A percentile compares a stretch with the other conserved stretches of the same genome.
Evolutionary conservation across 2,113 vertebrate species (phyloP).

Genomic region (Lonchura striata): DNA sequence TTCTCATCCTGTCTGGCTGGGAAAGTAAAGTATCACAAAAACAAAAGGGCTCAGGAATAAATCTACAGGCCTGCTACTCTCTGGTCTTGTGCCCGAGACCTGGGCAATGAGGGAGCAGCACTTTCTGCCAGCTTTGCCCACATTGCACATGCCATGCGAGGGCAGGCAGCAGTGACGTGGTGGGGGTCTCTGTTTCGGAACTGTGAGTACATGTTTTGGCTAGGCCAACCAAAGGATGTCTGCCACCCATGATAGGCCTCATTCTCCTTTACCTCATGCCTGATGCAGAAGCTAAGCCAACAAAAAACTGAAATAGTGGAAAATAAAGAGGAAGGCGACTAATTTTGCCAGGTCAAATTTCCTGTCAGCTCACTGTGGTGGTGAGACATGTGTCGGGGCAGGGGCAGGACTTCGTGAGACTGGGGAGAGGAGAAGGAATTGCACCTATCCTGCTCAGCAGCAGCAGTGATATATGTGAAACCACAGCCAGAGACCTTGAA

Average conservation of each 20-base stretch:
- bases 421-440: background rate
- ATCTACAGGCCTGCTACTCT: background rate
- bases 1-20: slow-evolving; percentile 61
- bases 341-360: background rate
- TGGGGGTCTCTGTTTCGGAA: background rate
- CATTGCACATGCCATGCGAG: accelerated
- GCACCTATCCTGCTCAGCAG: background rate
- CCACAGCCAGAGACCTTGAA: background rate
- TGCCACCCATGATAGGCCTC: background rate
- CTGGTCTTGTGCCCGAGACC: background rate
- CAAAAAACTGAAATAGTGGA: background rate
- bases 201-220: accelerated
- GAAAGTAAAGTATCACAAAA: slow-evolving; percentile 32
- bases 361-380: accelerated
- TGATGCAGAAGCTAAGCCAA: accelerated
- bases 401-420: background rate
- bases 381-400: background rate
- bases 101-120: accelerated
- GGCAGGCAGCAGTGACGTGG: accelerated
- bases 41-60: slow-evolving; percentile 38
- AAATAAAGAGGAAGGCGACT: background rate
- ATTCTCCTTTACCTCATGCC: background rate
- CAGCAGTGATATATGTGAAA: background rate
- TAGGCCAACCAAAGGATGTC: background rate
- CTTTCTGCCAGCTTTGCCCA: background rate